Evolutionary conservation across 1,140 invertebrate genomes (phyloP), one percentile per base, ranked within the genome.

Genomic region (Neuroterus valhalla): DNA sequence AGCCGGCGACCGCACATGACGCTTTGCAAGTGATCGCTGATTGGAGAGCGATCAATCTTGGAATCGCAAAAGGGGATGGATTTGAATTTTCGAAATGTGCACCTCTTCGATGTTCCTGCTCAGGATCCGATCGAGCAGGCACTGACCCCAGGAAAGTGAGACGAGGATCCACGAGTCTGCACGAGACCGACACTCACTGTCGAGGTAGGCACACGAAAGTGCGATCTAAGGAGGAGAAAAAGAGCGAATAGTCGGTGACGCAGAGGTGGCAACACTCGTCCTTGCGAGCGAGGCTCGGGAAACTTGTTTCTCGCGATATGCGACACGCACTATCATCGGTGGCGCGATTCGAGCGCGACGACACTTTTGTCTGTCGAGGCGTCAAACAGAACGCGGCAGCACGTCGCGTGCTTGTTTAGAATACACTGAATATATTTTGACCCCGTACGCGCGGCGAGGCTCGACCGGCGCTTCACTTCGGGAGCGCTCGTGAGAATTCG

Each of bases 351-450:
- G 55, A 62, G 55, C 55, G 55, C 55, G 55, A 62, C 55, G 23
- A 62, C 55, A 26, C 55, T 62, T 62, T 62, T 62, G 23, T 62
- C 55, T 62, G 55, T 62, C 55, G 76, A 75, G 52, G 55, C 71
- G 48, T 76, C 77, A 62, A 76, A 79, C 69, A 80, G 84, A 81
- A 81, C 78, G 79, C 79, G 78, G 82, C 80, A 81, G 70, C 84
- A 80, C 82, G 79, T 85, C 85, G 78, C 81, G 82, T 83, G 85
- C 81, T 86, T 83, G 85, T 86, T 88, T 85, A 83, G 79, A 85
- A 87, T 85, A 86, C 77, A 88, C 87, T 88, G 86, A 88, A 83
- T 86, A 84, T 83, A 85, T 86, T 86, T 86, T 84, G 82, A 86
- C 82, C 85, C 78, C 78, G 78, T 81, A 78, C 82, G 81, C 74